A percentile compares a stretch with the other conserved stretches of the same genome.
Conservation (phyloP, 2,797 vertebrate species). For the Poliocrania exsul region DNA sequence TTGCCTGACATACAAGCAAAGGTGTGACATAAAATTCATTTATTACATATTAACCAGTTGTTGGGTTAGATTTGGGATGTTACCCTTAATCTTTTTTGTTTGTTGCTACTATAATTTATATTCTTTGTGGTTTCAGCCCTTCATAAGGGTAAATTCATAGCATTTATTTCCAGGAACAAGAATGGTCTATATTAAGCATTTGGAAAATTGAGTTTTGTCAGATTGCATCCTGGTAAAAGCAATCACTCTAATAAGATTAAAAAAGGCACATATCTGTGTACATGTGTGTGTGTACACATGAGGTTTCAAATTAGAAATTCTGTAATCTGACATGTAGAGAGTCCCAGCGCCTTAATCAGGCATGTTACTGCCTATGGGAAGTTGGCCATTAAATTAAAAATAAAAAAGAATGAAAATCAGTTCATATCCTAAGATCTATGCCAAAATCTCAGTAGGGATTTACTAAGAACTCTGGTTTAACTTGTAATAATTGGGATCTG, state of each 20-base stretch:
- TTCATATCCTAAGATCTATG: background rate
- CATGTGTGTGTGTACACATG: background rate
- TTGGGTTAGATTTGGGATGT: background rate
- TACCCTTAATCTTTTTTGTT: background rate
- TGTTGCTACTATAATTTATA: background rate
- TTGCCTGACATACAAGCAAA: background rate
- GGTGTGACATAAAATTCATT: background rate
- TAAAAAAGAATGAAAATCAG: background rate
- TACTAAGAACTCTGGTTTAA: background rate
- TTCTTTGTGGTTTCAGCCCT: background rate
- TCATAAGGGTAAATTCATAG: background rate
- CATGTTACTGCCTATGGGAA: background rate
- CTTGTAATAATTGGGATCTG: background rate
- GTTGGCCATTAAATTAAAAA: background rate
- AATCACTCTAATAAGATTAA: background rate
- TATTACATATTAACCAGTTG: background rate
- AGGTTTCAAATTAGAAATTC: background rate
- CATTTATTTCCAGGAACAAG: background rate
- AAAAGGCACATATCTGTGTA: accelerated
- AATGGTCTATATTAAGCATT: background rate
- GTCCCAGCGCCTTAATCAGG: background rate
- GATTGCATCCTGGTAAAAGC: background rate
- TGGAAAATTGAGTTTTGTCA: background rate
- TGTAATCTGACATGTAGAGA: background rate
- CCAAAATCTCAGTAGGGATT: background rate